These are phyloP conservation scores for Elachura formosa DNA, from an alignment of 2,113 vertebrate species.

Conservation along the genomic window DNA sequence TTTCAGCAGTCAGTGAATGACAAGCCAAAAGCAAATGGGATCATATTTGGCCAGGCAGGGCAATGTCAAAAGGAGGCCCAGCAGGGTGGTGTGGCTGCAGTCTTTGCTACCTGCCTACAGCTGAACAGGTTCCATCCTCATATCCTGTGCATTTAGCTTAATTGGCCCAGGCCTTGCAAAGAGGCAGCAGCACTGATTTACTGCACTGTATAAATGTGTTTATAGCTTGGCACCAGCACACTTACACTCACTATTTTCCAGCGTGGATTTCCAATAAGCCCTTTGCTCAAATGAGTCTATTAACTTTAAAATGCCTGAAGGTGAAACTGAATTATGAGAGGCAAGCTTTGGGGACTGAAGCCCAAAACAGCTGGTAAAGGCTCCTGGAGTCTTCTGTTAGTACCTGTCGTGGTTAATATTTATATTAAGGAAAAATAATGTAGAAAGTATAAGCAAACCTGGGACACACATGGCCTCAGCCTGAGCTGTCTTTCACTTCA, in stretches of 20 bases:
- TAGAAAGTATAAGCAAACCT: background rate
- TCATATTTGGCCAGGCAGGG: background rate
- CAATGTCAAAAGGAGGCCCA: background rate
- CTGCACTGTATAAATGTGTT: constrained; percentile 53
- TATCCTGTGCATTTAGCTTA: background rate
- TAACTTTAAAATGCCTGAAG: constrained; percentile 33
- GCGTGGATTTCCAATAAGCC: constrained; percentile 17
- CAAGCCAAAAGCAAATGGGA: background rate
- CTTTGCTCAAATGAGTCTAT: constrained; percentile 34
- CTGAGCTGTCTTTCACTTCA: background rate
- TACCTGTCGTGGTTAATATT: background rate
- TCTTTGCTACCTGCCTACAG: background rate
- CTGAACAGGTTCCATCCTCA: background rate
- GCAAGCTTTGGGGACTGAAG: background rate
- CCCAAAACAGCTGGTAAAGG: constrained; percentile 2
- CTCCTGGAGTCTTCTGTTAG: background rate
- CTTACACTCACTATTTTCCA: constrained; percentile 22
- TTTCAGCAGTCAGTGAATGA: background rate
- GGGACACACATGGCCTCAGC: background rate
- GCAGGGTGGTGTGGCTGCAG: background rate
- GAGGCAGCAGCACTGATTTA: constrained; percentile 24
- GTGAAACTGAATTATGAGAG: background rate
- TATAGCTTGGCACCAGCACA: constrained; percentile 46
- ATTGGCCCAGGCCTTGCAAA: background rate
- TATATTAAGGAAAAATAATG: background rate